Evolutionary conservation across 2,113 vertebrate species (phyloP), one percentile per base, ranked within the genome.

Genomic region (Speoplatyrhinus poulsoni): DNA sequence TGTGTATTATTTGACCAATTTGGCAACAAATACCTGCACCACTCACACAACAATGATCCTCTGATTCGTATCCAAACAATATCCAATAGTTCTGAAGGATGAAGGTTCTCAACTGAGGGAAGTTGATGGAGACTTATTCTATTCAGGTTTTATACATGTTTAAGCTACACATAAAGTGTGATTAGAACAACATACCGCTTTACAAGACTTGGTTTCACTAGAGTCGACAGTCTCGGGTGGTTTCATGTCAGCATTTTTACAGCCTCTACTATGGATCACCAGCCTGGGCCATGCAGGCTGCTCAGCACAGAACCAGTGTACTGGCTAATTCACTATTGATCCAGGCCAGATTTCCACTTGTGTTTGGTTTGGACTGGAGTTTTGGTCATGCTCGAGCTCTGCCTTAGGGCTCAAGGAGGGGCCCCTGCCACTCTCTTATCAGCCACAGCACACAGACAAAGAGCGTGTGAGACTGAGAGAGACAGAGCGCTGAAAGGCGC

Each of bases 311-410:
- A 90, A 85, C 83, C 88, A 91, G 83, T 72, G 61, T 82, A 76
- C 90, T 90, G 89, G 87, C 87, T 93, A 93, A 93, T 93, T 91
- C 88, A 91, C 89, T 93, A 93, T 93, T 89, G 92, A 93, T 92
- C 90, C 84, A 70, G 72, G 68, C 86, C 86, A 83, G 85, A 91
- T 91, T 90, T 91, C 87, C 85, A 81, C 81, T 85, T 75, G 81
- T 86, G 89, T 88, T 91, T 91, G 90, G 85, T 88, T 86, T 89
- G 85, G 73, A 86, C 88, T 88, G 82, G 82, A 81, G 90, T 90
- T 87, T 89, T 84, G 54, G 87, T 87, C 90, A 90, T 65, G 87
- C 84, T 88, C 77, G 15, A 70, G 83, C 83, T 87, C 75, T 86
- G 82, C 85, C 81, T 77, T 60, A 80, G 82, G 83, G 85, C 69